phyloP scores from a whole-genome alignment of 2,797 vertebrate species.

The Graptemys geographica region DNA sequence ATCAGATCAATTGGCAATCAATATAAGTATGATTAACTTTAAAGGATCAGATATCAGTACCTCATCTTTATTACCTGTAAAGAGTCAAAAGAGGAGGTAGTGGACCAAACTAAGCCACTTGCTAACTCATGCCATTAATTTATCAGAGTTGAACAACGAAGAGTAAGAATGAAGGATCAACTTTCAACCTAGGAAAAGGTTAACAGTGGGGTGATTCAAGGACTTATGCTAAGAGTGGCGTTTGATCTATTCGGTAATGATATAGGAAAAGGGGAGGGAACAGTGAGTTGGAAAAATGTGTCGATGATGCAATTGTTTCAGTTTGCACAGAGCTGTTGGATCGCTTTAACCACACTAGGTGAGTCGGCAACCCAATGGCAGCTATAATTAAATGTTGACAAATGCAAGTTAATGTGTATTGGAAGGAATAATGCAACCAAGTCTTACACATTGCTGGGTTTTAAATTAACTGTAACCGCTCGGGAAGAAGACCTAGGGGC shows the following conservation, averaged over 20 bases:
- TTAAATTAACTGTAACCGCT: conserved; percentile 66
- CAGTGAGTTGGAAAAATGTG: background rate
- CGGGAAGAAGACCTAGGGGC: conserved; percentile 63
- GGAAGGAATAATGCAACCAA: conserved; percentile 52
- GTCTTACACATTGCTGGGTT: conserved; percentile 58
- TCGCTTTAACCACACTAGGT: conserved; percentile 42
- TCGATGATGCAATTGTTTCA: background rate
- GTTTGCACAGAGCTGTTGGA: conserved; percentile 23
- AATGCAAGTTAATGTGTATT: conserved; percentile 65
- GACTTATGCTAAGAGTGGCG: background rate
- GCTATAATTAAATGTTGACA: conserved; percentile 71
- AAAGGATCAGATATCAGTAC: too few relatives aligned
- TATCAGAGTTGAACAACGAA: background rate
- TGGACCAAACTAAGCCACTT: conserved; percentile 17
- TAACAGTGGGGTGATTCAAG: background rate
- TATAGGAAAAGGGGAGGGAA: background rate
- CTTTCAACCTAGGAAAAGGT: background rate
- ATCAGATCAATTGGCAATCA: too few relatives aligned
- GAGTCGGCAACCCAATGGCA: conserved; percentile 45
- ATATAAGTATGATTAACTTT: too few relatives aligned
- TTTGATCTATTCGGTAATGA: background rate
- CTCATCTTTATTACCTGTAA: too few relatives aligned
- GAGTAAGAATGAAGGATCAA: background rate
- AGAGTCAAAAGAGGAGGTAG: background rate
- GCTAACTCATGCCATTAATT: conserved; percentile 7